Evolutionary conservation across 2,888 invertebrate genomes (phyloP).

Genomic region (Xiphydria camelus): DNA sequence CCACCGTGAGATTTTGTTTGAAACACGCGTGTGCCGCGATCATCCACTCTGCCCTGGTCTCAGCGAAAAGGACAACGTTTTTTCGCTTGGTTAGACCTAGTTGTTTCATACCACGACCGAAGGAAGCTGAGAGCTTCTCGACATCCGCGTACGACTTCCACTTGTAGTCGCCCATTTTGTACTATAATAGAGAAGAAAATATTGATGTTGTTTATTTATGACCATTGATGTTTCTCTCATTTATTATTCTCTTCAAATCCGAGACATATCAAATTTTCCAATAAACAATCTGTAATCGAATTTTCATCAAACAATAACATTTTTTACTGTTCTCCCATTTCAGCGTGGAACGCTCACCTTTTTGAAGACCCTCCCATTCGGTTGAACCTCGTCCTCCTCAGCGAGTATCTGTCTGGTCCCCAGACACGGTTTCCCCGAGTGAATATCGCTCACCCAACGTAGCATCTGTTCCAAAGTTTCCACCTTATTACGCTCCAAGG

Average conservation of each 20-base stretch:
- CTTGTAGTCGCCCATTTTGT: slow-evolving; percentile 88
- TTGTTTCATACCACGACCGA: slow-evolving; percentile 83
- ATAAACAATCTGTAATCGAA: no score
- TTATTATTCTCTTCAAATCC: no score
- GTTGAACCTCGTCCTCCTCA: slow-evolving; percentile 93
- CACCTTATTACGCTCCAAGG: slow-evolving; percentile 75
- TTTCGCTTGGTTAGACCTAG: slow-evolving; percentile 73
- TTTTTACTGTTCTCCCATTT: no score
- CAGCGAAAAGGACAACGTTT: slow-evolving; percentile 92
- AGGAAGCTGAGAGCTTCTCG: slow-evolving; percentile 72
- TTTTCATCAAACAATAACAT: no score
- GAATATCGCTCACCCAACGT: slow-evolving; percentile 74
- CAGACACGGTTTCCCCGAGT: slow-evolving; percentile 75
- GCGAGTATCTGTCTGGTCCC: slow-evolving; percentile 89
- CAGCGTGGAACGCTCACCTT: no score
- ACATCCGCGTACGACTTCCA: slow-evolving; percentile 86
- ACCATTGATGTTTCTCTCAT: no score
- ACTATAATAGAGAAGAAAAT: slow-evolving; percentile 65
- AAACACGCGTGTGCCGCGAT: slow-evolving; percentile 94
- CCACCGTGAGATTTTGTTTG: slow-evolving; percentile 82
- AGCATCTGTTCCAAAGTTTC: slow-evolving; percentile 85
- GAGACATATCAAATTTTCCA: no score
- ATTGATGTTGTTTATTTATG: no score
- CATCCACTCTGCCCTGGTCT: slow-evolving; percentile 98
- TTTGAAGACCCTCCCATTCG: slow-evolving; percentile 93